Conservation (phyloP, 2,888 invertebrate genomes). For the Napeogenes sylphis region DNA sequence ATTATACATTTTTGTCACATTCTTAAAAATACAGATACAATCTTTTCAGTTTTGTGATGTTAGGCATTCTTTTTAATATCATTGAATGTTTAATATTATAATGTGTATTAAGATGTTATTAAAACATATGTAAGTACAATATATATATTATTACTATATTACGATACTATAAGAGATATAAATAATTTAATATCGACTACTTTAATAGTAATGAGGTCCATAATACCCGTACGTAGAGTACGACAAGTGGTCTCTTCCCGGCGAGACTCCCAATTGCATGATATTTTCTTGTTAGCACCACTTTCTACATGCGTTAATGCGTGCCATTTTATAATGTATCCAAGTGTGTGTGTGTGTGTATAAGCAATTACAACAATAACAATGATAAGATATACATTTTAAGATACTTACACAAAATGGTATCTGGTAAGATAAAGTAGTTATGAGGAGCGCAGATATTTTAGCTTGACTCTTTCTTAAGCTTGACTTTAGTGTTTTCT, state of each 20-base stretch:
- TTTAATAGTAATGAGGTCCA: constrained; percentile 26
- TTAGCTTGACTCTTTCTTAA: no score
- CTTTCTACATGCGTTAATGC: constrained; percentile 32
- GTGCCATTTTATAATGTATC: not conserved
- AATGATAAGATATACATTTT: no score
- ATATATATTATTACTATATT: no score
- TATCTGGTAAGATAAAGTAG: no score
- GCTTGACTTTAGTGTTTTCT: no score
- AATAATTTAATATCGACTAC: constrained; percentile 1
- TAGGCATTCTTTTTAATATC: not conserved
- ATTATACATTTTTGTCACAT: no score
- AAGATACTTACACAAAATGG: no score
- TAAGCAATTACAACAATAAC: not conserved
- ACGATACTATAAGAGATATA: no score
- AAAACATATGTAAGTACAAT: no score
- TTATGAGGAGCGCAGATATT: no score
- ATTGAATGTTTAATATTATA: not conserved
- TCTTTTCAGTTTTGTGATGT: no score
- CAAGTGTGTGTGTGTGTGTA: not conserved
- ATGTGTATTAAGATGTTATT: not conserved
- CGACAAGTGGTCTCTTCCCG: constrained; percentile 56
- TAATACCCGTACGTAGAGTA: constrained; percentile 35
- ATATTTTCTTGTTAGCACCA: constrained; percentile 46
- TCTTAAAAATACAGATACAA: no score
- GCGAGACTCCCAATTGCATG: constrained; percentile 56